Percentiles rank a stretch among this genome's conserved stretches.
Evolutionary conservation across 1,140 invertebrate genomes (phyloP).

Genomic region (Lamellibrachia luymesi): DNA sequence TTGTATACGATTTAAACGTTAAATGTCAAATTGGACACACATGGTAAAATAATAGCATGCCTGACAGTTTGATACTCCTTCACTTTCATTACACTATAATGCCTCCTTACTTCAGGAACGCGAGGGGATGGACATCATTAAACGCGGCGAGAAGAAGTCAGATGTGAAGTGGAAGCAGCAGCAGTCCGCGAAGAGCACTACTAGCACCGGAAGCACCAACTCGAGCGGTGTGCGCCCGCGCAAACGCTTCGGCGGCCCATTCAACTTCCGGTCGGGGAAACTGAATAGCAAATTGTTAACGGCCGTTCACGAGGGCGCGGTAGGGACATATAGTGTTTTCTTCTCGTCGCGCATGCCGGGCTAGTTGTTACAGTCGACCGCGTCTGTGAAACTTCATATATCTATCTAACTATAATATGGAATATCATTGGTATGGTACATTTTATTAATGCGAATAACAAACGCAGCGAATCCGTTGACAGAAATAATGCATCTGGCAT

Average conservation of each 20-base stretch:
- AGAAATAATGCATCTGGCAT: too few species aligned
- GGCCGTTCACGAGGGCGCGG: neutral
- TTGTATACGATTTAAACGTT: too few species aligned
- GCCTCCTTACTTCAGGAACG: neutral
- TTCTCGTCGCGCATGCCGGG: neutral
- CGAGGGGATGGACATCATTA: neutral
- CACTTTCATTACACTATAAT: too few species aligned
- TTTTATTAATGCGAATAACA: too few species aligned
- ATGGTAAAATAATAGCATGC: too few species aligned
- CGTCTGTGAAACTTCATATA: too few species aligned
- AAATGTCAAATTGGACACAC: too few species aligned
- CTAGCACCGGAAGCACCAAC: neutral
- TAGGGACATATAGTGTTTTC: neutral
- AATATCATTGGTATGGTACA: too few species aligned
- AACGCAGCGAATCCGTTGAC: too few species aligned
- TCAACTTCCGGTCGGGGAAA: neutral
- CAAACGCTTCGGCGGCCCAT: neutral
- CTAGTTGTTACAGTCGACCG: too few species aligned
- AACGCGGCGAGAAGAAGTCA: neutral
- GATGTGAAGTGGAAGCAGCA: neutral
- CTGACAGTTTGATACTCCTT: too few species aligned
- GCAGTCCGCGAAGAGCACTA: neutral
- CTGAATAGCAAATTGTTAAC: neutral
- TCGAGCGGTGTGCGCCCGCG: neutral
- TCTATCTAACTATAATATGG: too few species aligned